Evolutionary conservation across 2,113 vertebrate genomes (phyloP), one percentile per base, ranked within the genome.

Genomic region (Ochotona princeps): DNA sequence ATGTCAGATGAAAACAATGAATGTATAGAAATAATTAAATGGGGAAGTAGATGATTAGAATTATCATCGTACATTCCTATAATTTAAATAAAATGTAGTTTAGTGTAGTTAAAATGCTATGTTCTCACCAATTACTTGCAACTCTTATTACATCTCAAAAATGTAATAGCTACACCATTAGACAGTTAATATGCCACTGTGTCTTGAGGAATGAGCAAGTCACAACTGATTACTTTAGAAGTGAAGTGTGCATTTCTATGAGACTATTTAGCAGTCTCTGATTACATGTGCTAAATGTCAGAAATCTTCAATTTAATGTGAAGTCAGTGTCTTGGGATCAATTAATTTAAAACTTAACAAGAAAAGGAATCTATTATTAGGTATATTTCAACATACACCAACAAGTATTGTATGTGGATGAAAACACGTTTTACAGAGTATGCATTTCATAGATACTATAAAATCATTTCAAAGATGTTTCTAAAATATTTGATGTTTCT

Each of bases 121-220:
- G 38, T 97, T 95, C 89, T 83, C 86, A 83, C 13, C 76, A 94
- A 95, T 78, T 96, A 74, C 78, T 96, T 94, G 54, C 95, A 96
- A 95, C 63, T 94, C 92, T 89, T 96, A 35, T 95, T 57, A 15
- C 54, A 72, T 96, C 95, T 97, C 94, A 96, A 97, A 97, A 97
- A 76, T 81, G 96, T 90, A 96, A 96, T 91, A 87, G 85, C 57
- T 94, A 93, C 94, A 93, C 93, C 97, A 97, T 97, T 97, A 93
- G 94, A 97, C 92, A 92, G 87, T 92, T 96, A 95, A 96, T 95
- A 78, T 85, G 90, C 92, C 86, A 96, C 91, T 89, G 89, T 96
- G 92, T 97, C 97, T 96, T 96, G 94, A 97, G 95, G 97, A 97
- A 97, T 95, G 94, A 98, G 87, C 70, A 83, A 94, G 94, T 74